Evolutionary conservation across 2,888 invertebrate species (phyloP), one percentile per base, ranked within the genome.

Genomic region (Drosophila peninsularis): DNA sequence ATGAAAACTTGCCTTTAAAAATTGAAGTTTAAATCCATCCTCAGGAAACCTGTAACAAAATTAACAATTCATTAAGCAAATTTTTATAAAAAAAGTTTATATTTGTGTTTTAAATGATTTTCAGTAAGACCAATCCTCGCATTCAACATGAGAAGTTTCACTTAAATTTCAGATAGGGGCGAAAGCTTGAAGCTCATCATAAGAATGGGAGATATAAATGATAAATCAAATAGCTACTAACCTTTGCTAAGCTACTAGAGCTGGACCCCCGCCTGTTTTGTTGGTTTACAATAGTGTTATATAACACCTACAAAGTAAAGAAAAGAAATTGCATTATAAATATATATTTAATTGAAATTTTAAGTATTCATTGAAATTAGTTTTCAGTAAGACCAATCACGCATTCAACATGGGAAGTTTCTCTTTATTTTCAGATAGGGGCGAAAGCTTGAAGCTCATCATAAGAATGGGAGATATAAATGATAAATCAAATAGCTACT

Each of bases 351-450:
- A 30, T 10, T 10, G 1, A 30, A 30, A 10, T 30, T 30, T 30
- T 2, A 30, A 10, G 30, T 3, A 30, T 30, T 10, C 2, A 30
- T 1, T 4, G 2, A 7, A n/a, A n/a, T 7, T 1, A n/a, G 7
- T 3, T 61, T 37, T 90, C 91, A 90, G 90, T 82, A 90, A 91
- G 90, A 91, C 91, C 87, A 91, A 91, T 90, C 81, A 80, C 89
- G 88, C 89, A 87, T 76, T 91, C 90, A 90, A 87, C 90, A 88
- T 71, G 71, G 70, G 75, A 82, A 88, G 80, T 80, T 81, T 74
- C 79, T 63, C 75, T 80, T 80, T 17, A 37, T 58, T 76, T 81
- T 90, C 90, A 90, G 90, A 61, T 90, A 90, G 91, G 91, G 90
- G 91, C 90, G 91, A 90, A 91, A 91, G 88, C 79, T 82, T 81